Base-by-base conservation (phyloP, 2,797 vertebrate genomes). In the Delichon dasypus region DNA sequence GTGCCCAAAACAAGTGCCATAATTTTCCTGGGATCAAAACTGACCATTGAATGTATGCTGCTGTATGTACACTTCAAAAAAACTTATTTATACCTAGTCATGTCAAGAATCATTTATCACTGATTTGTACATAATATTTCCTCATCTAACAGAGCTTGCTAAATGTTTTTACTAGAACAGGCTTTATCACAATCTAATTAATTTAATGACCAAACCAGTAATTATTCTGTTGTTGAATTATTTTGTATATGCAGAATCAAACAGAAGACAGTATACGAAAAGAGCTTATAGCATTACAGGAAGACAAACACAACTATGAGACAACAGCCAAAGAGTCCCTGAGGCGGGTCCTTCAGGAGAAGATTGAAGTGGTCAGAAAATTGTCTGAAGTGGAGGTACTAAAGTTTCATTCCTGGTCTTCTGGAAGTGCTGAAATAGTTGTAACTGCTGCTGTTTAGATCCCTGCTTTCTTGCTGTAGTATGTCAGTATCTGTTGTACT, bases 281-380 rank as follows among this genome's bases (percentile, higher is more conserved):
- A 96, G 99, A 99, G 92, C 98, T 99, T 58, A 96, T 99, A 97
- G 98, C 99, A 73, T 98, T 99, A 91, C 99, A 99, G 91, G 99
- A 99, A 82, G 99, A 99, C 97, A 99, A 99, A 98, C 98, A 99
- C 97, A 99, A 99, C 97, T 99, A 99, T 34, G 99, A 99, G 97
- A 99, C 99, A 25, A 99, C 99, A 80, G 99, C 99, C 90, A 99
- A 99, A 98, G 99, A 99, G 98, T 99, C 99, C 95, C 98, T 99
- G 98, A 98, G 99, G 98, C 98, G 98, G 97, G 99, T 99, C 96
- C 98, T 99, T 97, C 99, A 99, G 98, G 99, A 99, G 98, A 99
- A 99, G 97, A 99, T 99, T 11, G 99, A 99, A 97, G 99, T 99
- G 97, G 99, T 99, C 97, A 97, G 99, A 95, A 99, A 99, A 98